Conservation (phyloP, 1,140 invertebrate genomes). For the Araneus ventricosus region DNA sequence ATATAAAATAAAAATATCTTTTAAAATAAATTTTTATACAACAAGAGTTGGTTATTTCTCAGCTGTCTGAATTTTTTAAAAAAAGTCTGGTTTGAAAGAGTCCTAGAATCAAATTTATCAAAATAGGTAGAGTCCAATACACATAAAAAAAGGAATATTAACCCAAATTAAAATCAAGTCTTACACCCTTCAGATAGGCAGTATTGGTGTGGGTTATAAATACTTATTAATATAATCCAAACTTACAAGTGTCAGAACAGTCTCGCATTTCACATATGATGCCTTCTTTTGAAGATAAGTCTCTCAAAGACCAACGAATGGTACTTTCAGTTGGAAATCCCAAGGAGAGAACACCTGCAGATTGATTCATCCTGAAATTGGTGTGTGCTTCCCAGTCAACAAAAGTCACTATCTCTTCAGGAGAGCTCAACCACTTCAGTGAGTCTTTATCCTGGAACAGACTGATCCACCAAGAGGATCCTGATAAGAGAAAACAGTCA, state of each 20-base stretch:
- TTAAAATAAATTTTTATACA: too few relatives aligned
- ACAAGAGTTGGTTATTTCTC: too few relatives aligned
- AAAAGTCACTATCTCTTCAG: not conserved
- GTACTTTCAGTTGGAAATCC: not conserved
- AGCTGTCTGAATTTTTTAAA: too few relatives aligned
- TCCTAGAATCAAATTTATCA: too few relatives aligned
- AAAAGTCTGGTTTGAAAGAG: too few relatives aligned
- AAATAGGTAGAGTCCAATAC: too few relatives aligned
- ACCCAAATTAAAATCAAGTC: too few relatives aligned
- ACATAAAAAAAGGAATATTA: too few relatives aligned
- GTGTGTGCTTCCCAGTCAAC: constrained; percentile 8
- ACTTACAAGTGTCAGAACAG: not conserved
- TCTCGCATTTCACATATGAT: not conserved
- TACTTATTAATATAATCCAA: too few relatives aligned
- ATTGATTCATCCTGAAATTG: not conserved
- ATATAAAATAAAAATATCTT: too few relatives aligned
- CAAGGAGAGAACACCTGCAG: not conserved
- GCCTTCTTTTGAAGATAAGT: not conserved
- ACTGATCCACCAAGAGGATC: not conserved
- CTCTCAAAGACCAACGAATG: not conserved
- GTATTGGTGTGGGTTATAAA: too few relatives aligned
- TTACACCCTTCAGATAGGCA: too few relatives aligned
- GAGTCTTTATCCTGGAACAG: not conserved
- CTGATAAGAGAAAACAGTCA: not conserved
- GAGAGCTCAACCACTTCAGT: not conserved